phyloP scores from a whole-genome alignment of 2,797 vertebrate species.

The Chanos chanos region DNA sequence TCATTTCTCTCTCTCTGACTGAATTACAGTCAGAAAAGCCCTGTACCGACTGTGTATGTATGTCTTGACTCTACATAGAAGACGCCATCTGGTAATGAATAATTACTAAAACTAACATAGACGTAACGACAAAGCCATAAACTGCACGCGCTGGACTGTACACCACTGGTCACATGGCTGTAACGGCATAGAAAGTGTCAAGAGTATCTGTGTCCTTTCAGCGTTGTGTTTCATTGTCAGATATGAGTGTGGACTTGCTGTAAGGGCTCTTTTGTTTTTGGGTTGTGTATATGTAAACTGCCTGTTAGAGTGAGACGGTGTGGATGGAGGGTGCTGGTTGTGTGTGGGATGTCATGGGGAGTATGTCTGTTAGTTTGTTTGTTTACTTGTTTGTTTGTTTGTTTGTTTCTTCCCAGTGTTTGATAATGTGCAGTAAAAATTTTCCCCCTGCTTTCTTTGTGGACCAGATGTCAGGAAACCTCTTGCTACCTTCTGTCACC shows the following conservation, averaged over 20 bases:
- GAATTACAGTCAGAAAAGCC: slow-evolving; percentile 15
- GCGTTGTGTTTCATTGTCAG: slow-evolving; percentile 47
- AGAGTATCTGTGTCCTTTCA: slow-evolving; percentile 46
- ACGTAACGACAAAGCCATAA: slow-evolving; percentile 64
- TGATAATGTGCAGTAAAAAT: slow-evolving; percentile 38
- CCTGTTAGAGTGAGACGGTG: slow-evolving; percentile 19
- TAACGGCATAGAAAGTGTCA: slow-evolving; percentile 33
- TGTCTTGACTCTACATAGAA: slow-evolving; percentile 25
- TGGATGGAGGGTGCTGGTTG: slow-evolving; percentile 17
- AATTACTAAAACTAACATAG: slow-evolving; percentile 41
- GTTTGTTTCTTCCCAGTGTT: slow-evolving; percentile 10
- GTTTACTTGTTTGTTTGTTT: background rate
- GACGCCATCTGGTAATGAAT: slow-evolving; percentile 38
- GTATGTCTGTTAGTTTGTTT: background rate
- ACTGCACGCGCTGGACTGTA: slow-evolving; percentile 36
- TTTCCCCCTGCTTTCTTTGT: slow-evolving; percentile 4
- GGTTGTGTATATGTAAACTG: slow-evolving; percentile 42
- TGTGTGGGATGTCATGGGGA: background rate
- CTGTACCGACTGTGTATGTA: no score
- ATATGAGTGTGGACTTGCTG: slow-evolving; percentile 49
- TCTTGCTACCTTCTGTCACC: background rate
- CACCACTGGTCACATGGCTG: slow-evolving; percentile 31
- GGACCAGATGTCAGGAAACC: slow-evolving; percentile 18
- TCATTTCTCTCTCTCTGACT: slow-evolving; percentile 3
- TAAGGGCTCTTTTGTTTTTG: slow-evolving; percentile 57